phyloP scores from a whole-genome alignment of 2,797 vertebrate genomes.

The Capromys pilorides region DNA sequence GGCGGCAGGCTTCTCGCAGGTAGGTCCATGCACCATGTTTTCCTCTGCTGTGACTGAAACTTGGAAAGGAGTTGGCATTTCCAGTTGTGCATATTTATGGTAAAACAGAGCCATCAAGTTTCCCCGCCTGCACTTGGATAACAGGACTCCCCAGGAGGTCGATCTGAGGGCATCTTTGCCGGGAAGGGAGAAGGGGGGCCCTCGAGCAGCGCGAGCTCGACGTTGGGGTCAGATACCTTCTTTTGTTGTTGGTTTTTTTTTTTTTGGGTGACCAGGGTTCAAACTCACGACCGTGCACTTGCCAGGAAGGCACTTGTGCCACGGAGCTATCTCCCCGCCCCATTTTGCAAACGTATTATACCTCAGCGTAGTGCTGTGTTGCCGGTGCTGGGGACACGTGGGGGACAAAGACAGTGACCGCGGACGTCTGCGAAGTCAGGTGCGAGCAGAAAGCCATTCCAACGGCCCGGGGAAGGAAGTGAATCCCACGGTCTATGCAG shows the following conservation, averaged over 20 bases:
- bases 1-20: not conserved
- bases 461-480: rapidly evolving
- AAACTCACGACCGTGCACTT: no score
- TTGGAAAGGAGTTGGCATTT: not conserved
- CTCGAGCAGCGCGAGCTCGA: not conserved
- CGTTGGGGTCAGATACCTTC: not conserved
- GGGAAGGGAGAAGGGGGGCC: no score
- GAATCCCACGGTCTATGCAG: not conserved
- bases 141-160: no score
- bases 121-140: rapidly evolving
- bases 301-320: no score
- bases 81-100: rapidly evolving
- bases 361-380: rapidly evolving
- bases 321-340: no score
- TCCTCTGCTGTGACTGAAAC: not conserved
- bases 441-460: rapidly evolving
- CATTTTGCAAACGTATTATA: rapidly evolving
- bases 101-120: not conserved
- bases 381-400: not conserved
- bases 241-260: no score
- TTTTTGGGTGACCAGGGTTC: no score
- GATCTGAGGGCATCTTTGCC: rapidly evolving
- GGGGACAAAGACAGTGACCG: rapidly evolving
- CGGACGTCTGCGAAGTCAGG: rapidly evolving
- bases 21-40: rapidly evolving